phyloP scores from a whole-genome alignment of 2,797 vertebrate genomes.

The Simalia tracyae region DNA sequence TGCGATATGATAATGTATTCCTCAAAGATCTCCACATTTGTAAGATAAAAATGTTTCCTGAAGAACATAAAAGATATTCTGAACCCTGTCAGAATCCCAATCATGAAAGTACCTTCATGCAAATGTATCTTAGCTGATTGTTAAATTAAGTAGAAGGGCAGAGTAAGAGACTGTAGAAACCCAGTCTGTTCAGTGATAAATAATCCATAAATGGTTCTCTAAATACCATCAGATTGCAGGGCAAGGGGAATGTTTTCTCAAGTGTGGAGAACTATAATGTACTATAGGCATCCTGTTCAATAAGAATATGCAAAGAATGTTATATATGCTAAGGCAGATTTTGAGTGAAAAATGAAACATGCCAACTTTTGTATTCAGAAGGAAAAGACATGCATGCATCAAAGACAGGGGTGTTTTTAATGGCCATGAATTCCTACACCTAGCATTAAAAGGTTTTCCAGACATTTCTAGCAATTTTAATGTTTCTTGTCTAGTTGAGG shows the following conservation, averaged over 20 bases:
- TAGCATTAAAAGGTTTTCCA: neutral
- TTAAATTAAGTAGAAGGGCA: neutral
- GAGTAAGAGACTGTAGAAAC: neutral
- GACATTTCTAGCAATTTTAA: neutral
- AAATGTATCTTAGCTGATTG: neutral
- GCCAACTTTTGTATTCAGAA: neutral
- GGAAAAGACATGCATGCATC: neutral
- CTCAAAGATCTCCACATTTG: neutral
- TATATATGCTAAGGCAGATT: neutral
- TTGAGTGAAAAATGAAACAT: neutral
- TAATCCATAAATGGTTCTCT: neutral
- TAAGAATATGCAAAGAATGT: neutral
- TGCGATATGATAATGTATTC: neutral
- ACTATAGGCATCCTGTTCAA: neutral
- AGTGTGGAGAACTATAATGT: neutral
- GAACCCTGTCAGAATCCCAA: neutral
- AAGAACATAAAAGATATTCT: constrained; percentile 3
- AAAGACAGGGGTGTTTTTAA: neutral
- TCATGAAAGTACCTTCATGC: neutral
- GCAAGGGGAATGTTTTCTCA: neutral
- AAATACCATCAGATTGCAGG: neutral
- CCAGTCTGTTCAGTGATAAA: neutral
- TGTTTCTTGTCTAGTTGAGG: neutral
- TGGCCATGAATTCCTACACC: neutral
- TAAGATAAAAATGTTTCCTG: constrained; percentile 2